Conservation (phyloP, 2,113 vertebrate genomes). For the Acinonyx jubatus region DNA sequence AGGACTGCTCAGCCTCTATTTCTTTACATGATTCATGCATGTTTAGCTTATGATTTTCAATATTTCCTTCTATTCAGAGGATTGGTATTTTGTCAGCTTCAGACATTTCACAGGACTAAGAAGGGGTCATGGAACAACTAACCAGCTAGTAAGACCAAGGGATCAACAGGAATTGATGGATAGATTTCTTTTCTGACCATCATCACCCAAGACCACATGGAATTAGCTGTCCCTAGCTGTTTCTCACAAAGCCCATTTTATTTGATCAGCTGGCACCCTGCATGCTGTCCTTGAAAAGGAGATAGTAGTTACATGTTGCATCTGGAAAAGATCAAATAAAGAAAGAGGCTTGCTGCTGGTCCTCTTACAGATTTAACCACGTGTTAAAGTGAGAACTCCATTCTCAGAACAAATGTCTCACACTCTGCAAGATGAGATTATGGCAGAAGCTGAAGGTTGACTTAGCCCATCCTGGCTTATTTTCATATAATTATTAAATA, state of each 20-base stretch:
- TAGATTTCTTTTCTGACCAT: neutral
- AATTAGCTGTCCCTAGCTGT: neutral
- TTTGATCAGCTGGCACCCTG: slow-evolving; percentile 21
- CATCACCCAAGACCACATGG: neutral
- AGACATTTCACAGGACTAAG: neutral
- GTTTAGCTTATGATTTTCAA: neutral
- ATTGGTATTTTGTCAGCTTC: neutral
- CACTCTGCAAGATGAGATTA: neutral
- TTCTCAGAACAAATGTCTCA: slow-evolving; percentile 35
- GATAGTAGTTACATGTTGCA: slow-evolving; percentile 10
- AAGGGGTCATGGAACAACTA: neutral
- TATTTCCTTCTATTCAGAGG: neutral
- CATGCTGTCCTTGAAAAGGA: neutral
- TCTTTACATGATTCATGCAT: neutral
- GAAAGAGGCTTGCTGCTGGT: neutral
- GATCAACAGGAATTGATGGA: neutral
- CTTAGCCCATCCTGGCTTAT: neutral
- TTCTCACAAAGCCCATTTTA: slow-evolving; percentile 13
- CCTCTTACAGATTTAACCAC: slow-evolving; percentile 47
- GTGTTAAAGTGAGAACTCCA: slow-evolving; percentile 61
- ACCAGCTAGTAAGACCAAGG: neutral
- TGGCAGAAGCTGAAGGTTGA: neutral
- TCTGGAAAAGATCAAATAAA: slow-evolving; percentile 68
- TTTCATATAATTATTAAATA: neutral
- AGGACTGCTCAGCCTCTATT: neutral